Evolutionary conservation across 1,140 invertebrate genomes (phyloP), one percentile per base, ranked within the genome.

Genomic region (Lasaia peninsularis): DNA sequence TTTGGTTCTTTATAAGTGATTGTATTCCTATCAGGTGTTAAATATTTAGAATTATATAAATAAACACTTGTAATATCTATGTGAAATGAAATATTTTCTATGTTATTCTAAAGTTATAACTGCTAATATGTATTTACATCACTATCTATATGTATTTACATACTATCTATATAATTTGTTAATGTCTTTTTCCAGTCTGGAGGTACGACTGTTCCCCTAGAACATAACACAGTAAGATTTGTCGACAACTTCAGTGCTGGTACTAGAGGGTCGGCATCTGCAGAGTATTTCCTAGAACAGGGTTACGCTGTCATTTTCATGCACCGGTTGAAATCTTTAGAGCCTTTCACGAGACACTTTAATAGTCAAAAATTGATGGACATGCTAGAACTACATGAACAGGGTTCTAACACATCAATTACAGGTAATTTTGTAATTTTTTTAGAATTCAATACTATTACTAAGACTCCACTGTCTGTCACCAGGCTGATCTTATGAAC

Each of bases 161-260:
- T n/a, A n/a, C n/a, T n/a, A n/a, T n/a, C n/a, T n/a, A n/a, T n/a
- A n/a, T n/a, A n/a, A n/a, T n/a, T n/a, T n/a, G n/a, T n/a, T n/a
- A n/a, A n/a, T n/a, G n/a, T n/a, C n/a, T n/a, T n/a, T 21, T 90
- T 90, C 11, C 80, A 96, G 95, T 98, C 97, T 70, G 98, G 98
- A 16, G 98, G 98, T 28, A 99, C 98, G 14, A 98, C 96, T 20
- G 96, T 99, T 1, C 98, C 98, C 0, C 86, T 99, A 48, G 98
- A 99, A 80, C 95, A 97, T 71, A 98, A 98, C 73, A 99, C 98
- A 3, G 98, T 99, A 0, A 91, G 98, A 49, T 99, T 96, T 89
- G 96, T 99, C 40, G 98, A 99, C 78, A 99, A 99, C 91, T 99
- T 99, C 87, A 99, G 98, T 86, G 95, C 96, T 11, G 98, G 98